Base-by-base conservation (phyloP, 1,140 invertebrate genomes). In the Atta texana region DNA sequence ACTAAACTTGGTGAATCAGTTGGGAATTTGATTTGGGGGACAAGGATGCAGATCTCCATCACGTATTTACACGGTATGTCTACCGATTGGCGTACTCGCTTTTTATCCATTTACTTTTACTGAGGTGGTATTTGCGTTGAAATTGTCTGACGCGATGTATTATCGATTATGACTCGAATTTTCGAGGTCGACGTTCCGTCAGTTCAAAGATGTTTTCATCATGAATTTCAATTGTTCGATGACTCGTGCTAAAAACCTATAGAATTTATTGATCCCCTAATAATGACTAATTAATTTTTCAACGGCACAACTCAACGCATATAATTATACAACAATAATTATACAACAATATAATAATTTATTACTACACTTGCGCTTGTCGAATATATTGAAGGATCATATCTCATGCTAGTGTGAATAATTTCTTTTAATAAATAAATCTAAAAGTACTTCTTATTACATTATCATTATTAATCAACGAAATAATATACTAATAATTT, bases 11-110 rank as follows among this genome's bases (percentile, higher is more conserved):
- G 44, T 61, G 72, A 72, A 55, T 78, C 49, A 21, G 49, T 57
- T 18, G 49, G 57, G 24, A 69, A 51, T 51, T 84, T 21, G 39
- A 10, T 75, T 24, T 24, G 53, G 7, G 49, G 24, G 75, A 49
- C 68, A 24, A 31, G 72, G 53, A 24, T 61, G 34, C 6, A 44
- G 59, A 85, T 77, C 87, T 72, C 68, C 76, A 87, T 91, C 85
- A 53, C 85, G 88, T 89, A 91, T 91, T 91, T 91, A 82, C 89
- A 91, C 55, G 88, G 69, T 87, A 82, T 89, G 89, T 81, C 66
- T 80, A 81, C 87, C 75, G 89, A 91, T 91, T 89, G 87, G 72
- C 53, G 75, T 59, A 64, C 51, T 61, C 82, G 57, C 61, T 78
- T 90, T 91, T 90, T 88, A 90, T 82, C 78, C 78, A 87, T 90